Base-by-base conservation (phyloP, 2,113 vertebrate genomes). In the Anoura caudifer region DNA sequence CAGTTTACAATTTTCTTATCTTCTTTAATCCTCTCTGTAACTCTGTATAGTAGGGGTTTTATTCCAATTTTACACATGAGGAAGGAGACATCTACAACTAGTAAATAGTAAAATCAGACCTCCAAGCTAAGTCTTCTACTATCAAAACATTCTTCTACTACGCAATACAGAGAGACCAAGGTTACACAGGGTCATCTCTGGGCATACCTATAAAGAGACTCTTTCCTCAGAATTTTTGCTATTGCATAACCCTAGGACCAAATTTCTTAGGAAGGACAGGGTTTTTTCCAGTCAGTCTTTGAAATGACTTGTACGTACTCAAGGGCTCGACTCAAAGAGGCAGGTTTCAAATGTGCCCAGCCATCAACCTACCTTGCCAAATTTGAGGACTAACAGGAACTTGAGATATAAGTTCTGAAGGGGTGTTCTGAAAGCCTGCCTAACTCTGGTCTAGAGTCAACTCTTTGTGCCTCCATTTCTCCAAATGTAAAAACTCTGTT, bases 21-120 rank as follows among this genome's bases (percentile, higher is more conserved):
- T 94, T 96, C 84, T 94, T 94, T 96, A 94, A 93, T 87, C n/a
- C 22, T 91, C 67, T 83, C 50, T 47, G 3, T 69, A 94, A 52
- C 15, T 86, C 45, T 89, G n/a, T 59, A 96, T 86, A 80, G 81
- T 79, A 86, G 43, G 19, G 43, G 43, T 45, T 79, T 77, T 77
- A 75, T 88, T 89, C 52, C 45, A 94, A 93, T 56, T 91, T 91
- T 75, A 93, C 38, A 94, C 50, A 61, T 36, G 10, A 93, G n/a
- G 41, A 90, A 36, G 56, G 56, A 90, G 12, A 84, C 50, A 91
- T 38, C 50, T 61, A 43, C 31, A 54, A 84, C 38, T 65, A 89
- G 20, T 41, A 81, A 92, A 65, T 0, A 86, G 28, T 28, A 92
- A 16, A 4, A 96, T 92, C 28, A 84, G 59, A 90, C 14, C 43